Evolutionary conservation across 2,888 invertebrate genomes (phyloP).

Genomic region (Tinea pellionella): DNA sequence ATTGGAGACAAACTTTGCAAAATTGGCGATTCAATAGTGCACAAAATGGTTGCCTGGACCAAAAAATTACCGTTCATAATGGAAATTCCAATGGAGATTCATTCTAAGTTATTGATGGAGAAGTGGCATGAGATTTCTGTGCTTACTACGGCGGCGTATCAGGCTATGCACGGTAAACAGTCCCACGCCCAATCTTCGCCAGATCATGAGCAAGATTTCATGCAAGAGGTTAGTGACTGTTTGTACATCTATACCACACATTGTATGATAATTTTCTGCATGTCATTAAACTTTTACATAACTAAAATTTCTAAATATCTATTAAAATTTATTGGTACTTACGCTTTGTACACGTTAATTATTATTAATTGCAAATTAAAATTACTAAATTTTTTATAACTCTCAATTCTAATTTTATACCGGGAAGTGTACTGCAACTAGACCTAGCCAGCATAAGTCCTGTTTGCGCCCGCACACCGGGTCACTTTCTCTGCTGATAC

Average conservation of each 20-base stretch:
- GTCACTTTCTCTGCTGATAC: constrained; percentile 51
- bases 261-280: constrained; percentile 1
- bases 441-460: neutral
- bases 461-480: constrained; percentile 29
- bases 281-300: constrained; percentile 4
- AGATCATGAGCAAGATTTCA: constrained; percentile 80
- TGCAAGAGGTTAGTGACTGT: constrained; percentile 78
- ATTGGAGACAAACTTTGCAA: constrained; percentile 92
- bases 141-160: constrained; percentile 92
- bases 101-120: constrained; percentile 94
- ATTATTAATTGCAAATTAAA: neutral
- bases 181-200: constrained; percentile 55
- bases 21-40: constrained; percentile 97
- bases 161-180: constrained; percentile 84
- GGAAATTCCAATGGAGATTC: constrained; percentile 95
- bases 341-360: neutral
- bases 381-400: neutral
- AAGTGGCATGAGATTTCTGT: constrained; percentile 98
- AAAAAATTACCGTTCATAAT: constrained; percentile 97
- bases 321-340: neutral
- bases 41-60: constrained; percentile 99
- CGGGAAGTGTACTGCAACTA: neutral
- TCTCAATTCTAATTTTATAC: neutral
- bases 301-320: neutral
- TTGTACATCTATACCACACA: neutral